A percentile compares a stretch with the other conserved stretches of the same genome.
These are phyloP conservation scores for Agapostemon virescens DNA, from an alignment of 2,888 invertebrate genomes.

Conservation along the genomic window DNA sequence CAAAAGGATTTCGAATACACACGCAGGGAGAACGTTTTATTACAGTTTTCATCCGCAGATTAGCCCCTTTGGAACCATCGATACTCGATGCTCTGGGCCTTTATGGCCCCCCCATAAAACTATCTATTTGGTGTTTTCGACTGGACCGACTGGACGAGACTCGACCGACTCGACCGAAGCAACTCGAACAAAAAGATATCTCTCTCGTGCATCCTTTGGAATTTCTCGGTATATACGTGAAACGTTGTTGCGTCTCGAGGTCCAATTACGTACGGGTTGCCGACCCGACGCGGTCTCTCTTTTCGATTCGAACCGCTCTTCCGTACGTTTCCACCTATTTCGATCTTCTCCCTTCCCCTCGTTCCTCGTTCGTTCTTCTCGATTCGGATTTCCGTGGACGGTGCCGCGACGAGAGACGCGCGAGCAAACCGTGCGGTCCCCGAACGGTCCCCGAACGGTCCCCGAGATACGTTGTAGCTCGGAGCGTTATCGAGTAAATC, in stretches of 20 bases:
- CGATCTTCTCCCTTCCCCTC: slow-evolving; percentile 4
- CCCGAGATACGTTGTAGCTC: too few relatives aligned
- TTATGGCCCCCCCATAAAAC: slow-evolving; percentile 77
- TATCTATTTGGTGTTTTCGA: slow-evolving; percentile 77
- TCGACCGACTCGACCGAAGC: slow-evolving; percentile 64
- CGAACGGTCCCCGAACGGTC: too few relatives aligned
- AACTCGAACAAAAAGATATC: slow-evolving; percentile 70
- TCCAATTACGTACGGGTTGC: slow-evolving; percentile 69
- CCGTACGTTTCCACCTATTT: slow-evolving; percentile 30
- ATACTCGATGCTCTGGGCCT: slow-evolving; percentile 73
- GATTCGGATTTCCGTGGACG: slow-evolving; percentile 34
- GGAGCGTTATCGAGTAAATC: too few relatives aligned
- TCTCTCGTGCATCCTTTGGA: slow-evolving; percentile 58
- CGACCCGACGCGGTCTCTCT: slow-evolving; percentile 57
- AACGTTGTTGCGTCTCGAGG: slow-evolving; percentile 63
- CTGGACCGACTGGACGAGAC: slow-evolving; percentile 62
- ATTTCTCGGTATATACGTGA: slow-evolving; percentile 67
- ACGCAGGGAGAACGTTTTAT: slow-evolving; percentile 71
- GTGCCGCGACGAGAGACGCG: slow-evolving; percentile 13
- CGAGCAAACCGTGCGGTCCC: too few relatives aligned
- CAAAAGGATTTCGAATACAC: slow-evolving; percentile 63
- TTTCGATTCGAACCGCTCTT: slow-evolving; percentile 26
- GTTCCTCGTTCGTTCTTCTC: not conserved
- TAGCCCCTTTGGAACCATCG: slow-evolving; percentile 78
- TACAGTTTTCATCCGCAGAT: slow-evolving; percentile 78